Base-by-base conservation (phyloP, 1,140 invertebrate genomes). In the Sogatella furcifera region DNA sequence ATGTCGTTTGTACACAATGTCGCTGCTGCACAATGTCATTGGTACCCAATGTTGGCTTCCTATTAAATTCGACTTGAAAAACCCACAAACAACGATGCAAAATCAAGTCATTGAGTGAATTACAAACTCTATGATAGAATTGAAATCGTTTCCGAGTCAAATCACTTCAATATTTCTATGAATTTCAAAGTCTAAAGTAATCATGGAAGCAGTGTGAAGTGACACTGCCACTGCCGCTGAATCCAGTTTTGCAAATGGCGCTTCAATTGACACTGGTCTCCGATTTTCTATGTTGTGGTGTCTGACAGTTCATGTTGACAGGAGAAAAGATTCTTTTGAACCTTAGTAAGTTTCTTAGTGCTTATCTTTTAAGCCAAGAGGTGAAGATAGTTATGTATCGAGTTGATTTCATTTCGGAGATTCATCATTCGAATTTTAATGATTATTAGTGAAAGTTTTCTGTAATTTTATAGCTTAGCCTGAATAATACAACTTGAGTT, bases 181-280 rank as follows among this genome's bases (percentile, higher is more conserved):
- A 38, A 38, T 4, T 38, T 38, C 46, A 19, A 49, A 5, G 17
- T 19, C 2, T 49, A 49, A 11, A 49, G 17, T 8, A 22, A 8
- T 19, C 21, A 49, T 8, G 14, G 14, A 49, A n/a, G 46, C 46
- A 17, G 46, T n/a, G n/a, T n/a, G n/a, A n/a, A n/a, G n/a, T 49
- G 46, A 17, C 11, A 49, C 15, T 49, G n/a, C n/a, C n/a, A n/a
- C 46, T 49, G 46, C 46, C 46, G 46, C 46, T 49, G 46, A 22
- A 49, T 49, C 15, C 14, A 49, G 46, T 49, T 38, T 49, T 49
- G 46, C 46, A 49, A 49, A 49, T 49, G 46, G 46, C 46, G 46
- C 21, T 49, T 6, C 14, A 15, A 11, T 6, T 49, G 1, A 5
- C 21, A 5, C 21, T 49, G 46, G n/a, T 49, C 15, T 19, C 9